Conservation (phyloP, 2,113 vertebrate genomes). For the Paracyprichromis sp. region DNA sequence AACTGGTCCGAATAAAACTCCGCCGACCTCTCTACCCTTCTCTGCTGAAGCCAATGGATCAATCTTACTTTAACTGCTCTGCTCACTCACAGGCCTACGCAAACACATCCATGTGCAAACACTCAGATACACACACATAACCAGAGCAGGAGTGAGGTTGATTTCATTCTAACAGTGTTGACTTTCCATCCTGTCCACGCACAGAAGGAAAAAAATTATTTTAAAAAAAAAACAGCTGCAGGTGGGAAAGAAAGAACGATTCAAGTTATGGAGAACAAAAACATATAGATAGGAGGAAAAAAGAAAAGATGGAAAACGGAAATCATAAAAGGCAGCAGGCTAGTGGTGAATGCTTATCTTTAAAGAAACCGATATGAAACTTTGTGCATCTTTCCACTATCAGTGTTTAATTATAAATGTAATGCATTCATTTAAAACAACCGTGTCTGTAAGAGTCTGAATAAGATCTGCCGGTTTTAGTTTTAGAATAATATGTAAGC, state of each 20-base stretch:
- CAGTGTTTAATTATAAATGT: background rate
- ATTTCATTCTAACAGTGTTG: slow-evolving; percentile 30
- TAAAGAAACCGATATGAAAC: background rate
- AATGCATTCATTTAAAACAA: background rate
- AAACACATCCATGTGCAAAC: background rate
- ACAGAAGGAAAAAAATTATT: background rate
- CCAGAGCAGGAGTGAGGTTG: background rate
- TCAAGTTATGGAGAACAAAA: background rate
- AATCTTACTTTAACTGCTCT: slow-evolving; percentile 51
- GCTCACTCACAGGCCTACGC: background rate
- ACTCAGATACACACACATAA: background rate
- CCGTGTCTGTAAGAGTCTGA: background rate
- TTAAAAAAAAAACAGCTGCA: background rate
- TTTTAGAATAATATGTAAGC: background rate
- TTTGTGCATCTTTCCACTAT: background rate
- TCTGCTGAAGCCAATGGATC: slow-evolving; percentile 50
- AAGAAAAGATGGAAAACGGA: background rate
- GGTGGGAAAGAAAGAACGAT: background rate
- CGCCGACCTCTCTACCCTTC: slow-evolving; percentile 8
- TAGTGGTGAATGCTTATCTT: background rate
- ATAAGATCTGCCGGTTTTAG: background rate
- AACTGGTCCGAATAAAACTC: slow-evolving; percentile 10
- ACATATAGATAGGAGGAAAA: background rate
- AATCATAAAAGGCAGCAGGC: background rate
- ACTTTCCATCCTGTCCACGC: slow-evolving; percentile 37